Base-by-base conservation (phyloP, 2,113 vertebrate genomes). In the Gambusia holbrooki region DNA sequence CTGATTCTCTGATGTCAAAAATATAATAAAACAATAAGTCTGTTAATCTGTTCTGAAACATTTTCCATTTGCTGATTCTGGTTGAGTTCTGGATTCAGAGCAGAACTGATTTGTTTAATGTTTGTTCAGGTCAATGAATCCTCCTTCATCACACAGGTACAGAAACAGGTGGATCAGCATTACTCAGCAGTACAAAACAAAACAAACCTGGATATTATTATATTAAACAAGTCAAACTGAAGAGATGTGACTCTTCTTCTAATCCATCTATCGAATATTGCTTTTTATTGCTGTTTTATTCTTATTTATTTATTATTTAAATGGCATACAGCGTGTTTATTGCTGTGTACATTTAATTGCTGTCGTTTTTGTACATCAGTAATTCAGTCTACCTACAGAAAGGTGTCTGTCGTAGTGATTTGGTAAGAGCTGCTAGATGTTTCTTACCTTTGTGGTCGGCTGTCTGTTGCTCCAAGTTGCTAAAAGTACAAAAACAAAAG, bases 391-490 rank as follows among this genome's bases (percentile, higher is more conserved):
- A 40, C 30, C 17, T 30, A 5, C 32, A 19, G 13, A 28, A 30
- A 62, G 28, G 15, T 3, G 32, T 63, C 30, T 63, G 61, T 17
- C 61, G 29, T 0, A 62, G 62, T 19, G 27, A 30, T 15, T 19
- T 13, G 33, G 15, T 27, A 5, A 22, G 62, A 60, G 35, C 35
- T 37, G 35, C 35, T 37, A 11, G 30, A 15, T 62, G n/a, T 54
- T 9, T 76, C 81, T 76, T 71, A 90, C 83, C 81, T 80, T 40
- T 0, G 62, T 11, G 15, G 13, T 33, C 19, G 69, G 51, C 6
- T 15, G 29, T 25, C 65, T 77, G 54, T 69, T 29, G 28, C 62
- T 45, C 40, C 54, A 63, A 27, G 3, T 22, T 22, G n/a, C 30
- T 30, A 28, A 48, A 51, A 72, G 35, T 29, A 5, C 42, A 9